Base-by-base conservation (phyloP, 2,888 invertebrate genomes). In the Eutolmus rufibarbis region DNA sequence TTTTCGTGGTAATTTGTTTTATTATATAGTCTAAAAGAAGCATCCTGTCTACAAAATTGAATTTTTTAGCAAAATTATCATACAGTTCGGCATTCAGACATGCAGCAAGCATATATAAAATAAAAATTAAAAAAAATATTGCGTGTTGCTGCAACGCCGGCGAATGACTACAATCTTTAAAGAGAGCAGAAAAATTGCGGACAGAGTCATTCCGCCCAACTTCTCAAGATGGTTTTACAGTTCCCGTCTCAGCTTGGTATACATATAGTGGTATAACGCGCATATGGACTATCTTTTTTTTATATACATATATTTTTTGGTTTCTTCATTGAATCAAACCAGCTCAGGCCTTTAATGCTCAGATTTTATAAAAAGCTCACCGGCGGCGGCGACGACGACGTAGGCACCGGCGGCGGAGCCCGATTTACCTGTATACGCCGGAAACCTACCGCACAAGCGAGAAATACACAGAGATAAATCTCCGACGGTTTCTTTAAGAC, bases 121-220 rank as follows among this genome's bases (percentile, higher is more conserved):
- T 12, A 78, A 46, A 23, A 23, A 46, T 28, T 46, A 46, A 28
- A 19, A 66, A 57, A 66, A 12, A 66, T 19, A 28, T 28, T 19
- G 12, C 8, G 23, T 66, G 66, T 66, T 66, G 51, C 28, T 79
- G 79, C 79, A 79, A 79, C 28, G 12, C 51, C 28, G 23, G 12
- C 28, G 66, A 66, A 66, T 66, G 23, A 66, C 66, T 23, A 66
- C 23, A 28, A 46, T 51, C 79, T 51, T 5, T 5, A 79, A 23
- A 79, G 79, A 79, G 46, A 79, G 79, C 79, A 46, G 23, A 79
- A 51, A 46, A 31, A 16, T 79, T n/a, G 79, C 51, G 46, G 31
- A 79, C 51, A 51, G 31, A 66, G 51, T 79, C 28, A 79, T 79
- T 79, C 79, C 79, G 51, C 79, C 79, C 79, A 79, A 79, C 79